Percentiles rank a stretch among this genome's conserved stretches.
phyloP scores from a whole-genome alignment of 2,888 invertebrate genomes.

The Orthosia cruda region DNA sequence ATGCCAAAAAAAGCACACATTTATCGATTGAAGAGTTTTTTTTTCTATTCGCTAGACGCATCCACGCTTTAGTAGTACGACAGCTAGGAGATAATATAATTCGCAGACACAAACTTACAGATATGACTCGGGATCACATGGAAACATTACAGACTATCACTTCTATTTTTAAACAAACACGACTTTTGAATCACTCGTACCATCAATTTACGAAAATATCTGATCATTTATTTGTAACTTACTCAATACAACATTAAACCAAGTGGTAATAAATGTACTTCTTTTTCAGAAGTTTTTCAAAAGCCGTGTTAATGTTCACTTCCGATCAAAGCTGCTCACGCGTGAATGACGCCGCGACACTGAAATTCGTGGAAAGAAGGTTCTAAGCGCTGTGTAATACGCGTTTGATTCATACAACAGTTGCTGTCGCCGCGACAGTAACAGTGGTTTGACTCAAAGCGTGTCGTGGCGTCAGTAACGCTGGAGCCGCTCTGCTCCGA shows the following conservation, averaged over 20 bases:
- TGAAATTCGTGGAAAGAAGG: too few species aligned
- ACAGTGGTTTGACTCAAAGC: too few species aligned
- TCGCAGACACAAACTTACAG: conserved; percentile 67
- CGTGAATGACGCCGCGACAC: too few species aligned
- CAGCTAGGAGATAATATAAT: conserved; percentile 58
- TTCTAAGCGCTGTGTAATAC: too few species aligned
- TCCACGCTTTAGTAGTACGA: conserved; percentile 29
- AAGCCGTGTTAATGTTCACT: conserved; percentile 27
- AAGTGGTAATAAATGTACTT: conserved; percentile 50
- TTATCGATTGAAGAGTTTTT: conserved; percentile 22
- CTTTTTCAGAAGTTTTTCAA: conserved; percentile 40
- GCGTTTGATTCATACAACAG: too few species aligned
- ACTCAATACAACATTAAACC: conserved; percentile 43
- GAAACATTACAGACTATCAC: conserved; percentile 59
- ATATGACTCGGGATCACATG: conserved; percentile 78
- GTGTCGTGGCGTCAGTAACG: too few species aligned
- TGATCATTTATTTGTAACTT: conserved; percentile 19
- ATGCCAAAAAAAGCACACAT: not conserved
- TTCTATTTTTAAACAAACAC: conserved; percentile 46
- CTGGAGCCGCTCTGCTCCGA: too few species aligned
- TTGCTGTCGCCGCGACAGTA: too few species aligned
- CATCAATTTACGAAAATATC: conserved; percentile 30
- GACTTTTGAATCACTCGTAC: conserved; percentile 49
- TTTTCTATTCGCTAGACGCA: conserved; percentile 45
- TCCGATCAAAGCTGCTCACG: too few species aligned